phyloP scores from a whole-genome alignment of 2,888 invertebrate species.

The Odontocolon sp. region DNA sequence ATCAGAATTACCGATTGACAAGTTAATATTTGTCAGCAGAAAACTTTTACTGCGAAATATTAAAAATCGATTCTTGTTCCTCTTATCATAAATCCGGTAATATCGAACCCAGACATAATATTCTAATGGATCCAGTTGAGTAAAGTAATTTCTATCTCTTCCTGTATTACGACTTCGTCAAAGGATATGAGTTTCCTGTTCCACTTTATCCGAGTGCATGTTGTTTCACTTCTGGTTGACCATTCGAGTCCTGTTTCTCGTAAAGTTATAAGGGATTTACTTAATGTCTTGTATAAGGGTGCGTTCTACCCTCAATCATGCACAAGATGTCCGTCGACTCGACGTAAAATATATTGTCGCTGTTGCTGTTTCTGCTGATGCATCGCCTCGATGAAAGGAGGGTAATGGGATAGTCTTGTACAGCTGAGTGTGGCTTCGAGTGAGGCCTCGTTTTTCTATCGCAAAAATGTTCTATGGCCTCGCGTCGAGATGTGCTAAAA shows the following conservation, averaged over 20 bases:
- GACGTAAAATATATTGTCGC: conserved; percentile 19
- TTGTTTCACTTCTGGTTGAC: conserved; percentile 33
- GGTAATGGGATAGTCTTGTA: conserved; percentile 63
- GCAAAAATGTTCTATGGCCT: conserved; percentile 5
- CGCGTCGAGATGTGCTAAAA: not conserved
- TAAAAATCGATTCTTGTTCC: not conserved
- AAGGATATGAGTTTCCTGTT: conserved; percentile 8
- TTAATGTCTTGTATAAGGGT: conserved; percentile 20
- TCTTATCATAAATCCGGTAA: conserved; percentile 8
- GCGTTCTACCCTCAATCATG: conserved; percentile 2
- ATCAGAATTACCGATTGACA: no score
- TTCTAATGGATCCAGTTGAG: conserved; percentile 34
- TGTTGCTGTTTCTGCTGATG: conserved; percentile 47
- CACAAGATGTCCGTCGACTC: conserved; percentile 18
- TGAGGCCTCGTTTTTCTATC: conserved; percentile 24
- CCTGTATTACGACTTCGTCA: not conserved
- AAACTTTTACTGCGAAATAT: no score
- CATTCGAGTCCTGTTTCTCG: conserved; percentile 21
- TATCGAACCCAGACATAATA: conserved; percentile 1
- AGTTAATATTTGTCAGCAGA: no score
- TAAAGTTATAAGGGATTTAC: no score
- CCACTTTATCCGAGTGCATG: conserved; percentile 30
- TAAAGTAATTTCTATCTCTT: conserved; percentile 20
- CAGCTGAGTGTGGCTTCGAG: conserved; percentile 24
- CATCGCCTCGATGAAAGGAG: conserved; percentile 54